Percentiles rank a stretch among this genome's conserved stretches.
Conservation (phyloP, 1,140 invertebrate species). For the Metopolophium dirhodum region DNA sequence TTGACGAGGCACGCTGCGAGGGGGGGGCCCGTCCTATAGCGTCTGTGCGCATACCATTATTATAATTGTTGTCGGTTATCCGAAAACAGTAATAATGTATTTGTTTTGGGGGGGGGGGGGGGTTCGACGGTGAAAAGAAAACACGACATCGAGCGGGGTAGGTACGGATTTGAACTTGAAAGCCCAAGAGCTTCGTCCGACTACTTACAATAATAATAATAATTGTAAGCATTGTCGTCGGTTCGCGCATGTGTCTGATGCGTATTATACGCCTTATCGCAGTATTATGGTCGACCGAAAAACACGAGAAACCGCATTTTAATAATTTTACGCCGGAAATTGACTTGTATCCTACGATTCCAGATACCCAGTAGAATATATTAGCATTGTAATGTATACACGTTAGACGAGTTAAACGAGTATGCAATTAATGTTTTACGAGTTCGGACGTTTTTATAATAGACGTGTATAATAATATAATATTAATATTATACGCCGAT, state of each 20-base stretch:
- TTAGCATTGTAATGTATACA: background rate
- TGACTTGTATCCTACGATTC: background rate
- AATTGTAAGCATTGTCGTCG: no score
- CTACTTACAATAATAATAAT: no score
- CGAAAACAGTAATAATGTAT: background rate
- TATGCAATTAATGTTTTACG: background rate
- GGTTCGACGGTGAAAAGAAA: background rate
- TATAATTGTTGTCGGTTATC: no score
- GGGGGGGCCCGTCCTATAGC: no score
- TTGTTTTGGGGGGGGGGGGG: no score
- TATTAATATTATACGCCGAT: no score
- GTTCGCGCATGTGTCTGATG: no score
- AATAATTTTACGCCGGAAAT: background rate
- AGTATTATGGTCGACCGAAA: background rate
- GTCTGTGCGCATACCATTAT: no score
- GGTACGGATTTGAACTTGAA: no score
- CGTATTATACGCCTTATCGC: no score
- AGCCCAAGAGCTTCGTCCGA: background rate
- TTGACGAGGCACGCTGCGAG: no score
- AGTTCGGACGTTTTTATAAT: background rate
- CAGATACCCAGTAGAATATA: background rate
- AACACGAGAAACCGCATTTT: background rate
- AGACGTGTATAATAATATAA: background rate
- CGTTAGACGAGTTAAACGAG: conserved; percentile 28
- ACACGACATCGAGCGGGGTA: background rate